Evolutionary conservation across 2,888 invertebrate species (phyloP).

Genomic region (Brassicogethes aeneus): DNA sequence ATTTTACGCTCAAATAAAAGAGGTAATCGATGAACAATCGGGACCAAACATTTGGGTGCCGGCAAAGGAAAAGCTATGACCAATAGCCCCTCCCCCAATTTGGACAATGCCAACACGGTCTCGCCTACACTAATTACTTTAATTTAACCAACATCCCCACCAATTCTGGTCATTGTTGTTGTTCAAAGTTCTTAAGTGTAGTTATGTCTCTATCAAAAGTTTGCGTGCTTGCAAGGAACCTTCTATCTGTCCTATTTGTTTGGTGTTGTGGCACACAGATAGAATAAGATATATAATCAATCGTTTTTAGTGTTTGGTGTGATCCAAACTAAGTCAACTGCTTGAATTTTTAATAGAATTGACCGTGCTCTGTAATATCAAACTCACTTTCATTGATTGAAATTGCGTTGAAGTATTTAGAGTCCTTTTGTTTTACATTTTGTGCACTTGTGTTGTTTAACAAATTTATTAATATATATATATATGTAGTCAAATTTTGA

Average conservation of each 20-base stretch:
- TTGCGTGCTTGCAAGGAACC: background rate
- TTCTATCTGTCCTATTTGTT: slow-evolving; percentile 3
- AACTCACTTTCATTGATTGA: no score
- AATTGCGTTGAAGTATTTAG: no score
- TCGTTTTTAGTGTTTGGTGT: slow-evolving; percentile 30
- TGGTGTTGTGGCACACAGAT: slow-evolving; percentile 22
- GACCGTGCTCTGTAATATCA: no score
- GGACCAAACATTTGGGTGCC: slow-evolving; percentile 97
- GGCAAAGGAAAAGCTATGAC: slow-evolving; percentile 90
- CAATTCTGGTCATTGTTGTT: slow-evolving; percentile 14
- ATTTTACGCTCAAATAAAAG: slow-evolving; percentile 90
- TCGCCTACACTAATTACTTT: slow-evolving; percentile 35
- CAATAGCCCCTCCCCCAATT: slow-evolving; percentile 50
- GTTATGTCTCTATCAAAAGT: background rate
- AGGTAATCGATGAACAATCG: slow-evolving; percentile 89
- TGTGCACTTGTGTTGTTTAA: slow-evolving; percentile 35
- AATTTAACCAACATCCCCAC: slow-evolving; percentile 4
- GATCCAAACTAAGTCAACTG: background rate
- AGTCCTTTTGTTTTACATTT: slow-evolving; percentile 26
- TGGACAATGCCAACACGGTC: slow-evolving; percentile 51
- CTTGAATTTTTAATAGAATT: background rate
- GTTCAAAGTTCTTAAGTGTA: slow-evolving; percentile 12
- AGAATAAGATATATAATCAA: slow-evolving; percentile 24
- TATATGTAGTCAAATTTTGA: slow-evolving; percentile 32
- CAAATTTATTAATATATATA: slow-evolving; percentile 28